Base-by-base conservation (phyloP, 2,888 invertebrate genomes). In the Pandemis corylana region DNA sequence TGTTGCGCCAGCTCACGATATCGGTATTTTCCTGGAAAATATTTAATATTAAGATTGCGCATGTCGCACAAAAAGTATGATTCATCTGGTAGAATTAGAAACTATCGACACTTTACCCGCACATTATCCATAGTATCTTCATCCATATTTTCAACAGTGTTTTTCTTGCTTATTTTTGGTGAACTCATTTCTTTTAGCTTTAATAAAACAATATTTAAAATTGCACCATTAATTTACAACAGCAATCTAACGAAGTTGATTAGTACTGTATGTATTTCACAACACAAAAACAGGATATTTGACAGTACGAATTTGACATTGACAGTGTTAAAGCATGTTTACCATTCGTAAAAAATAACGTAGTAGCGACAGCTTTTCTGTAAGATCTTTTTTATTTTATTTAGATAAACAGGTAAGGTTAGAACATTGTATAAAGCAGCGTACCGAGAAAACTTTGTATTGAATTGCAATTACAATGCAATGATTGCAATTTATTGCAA, bases 1-100 rank as follows among this genome's bases (percentile, higher is more conserved):
- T 51, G 56, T 85, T 84, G 69, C 91, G 88, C 0, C 90, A 91
- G 68, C 79, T 83, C 28, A 94, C 84, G 2, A 91, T 82, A 53
- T 83, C 83, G n/a, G 78, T 77, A 67, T 77, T 77, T 61, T 83
- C 83, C 90, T 93, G 81, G 13, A 82, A 82, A 76, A 77, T 59
- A 42, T 46, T 66, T 71, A 10, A 69, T n/a, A 42, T 20, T 42
- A 62, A 0, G 61, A 49, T 70, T 28, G 28, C 36, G 51, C 13
- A 49, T 73, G 56, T 67, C 53, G 46, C 59, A 70, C 51, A 51
- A 13, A 72, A 64, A 42, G 51, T 71, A 74, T 74, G 74, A 74
- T 70, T 74, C 65, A 70, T 61, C 28, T 9, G 20, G 13, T 68
- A 42, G 12, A 5, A 65, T 15, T 0, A 59, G 20, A 7, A 12